Base-by-base conservation (phyloP, 1,140 invertebrate species). In the Tribolium castaneum region DNA sequence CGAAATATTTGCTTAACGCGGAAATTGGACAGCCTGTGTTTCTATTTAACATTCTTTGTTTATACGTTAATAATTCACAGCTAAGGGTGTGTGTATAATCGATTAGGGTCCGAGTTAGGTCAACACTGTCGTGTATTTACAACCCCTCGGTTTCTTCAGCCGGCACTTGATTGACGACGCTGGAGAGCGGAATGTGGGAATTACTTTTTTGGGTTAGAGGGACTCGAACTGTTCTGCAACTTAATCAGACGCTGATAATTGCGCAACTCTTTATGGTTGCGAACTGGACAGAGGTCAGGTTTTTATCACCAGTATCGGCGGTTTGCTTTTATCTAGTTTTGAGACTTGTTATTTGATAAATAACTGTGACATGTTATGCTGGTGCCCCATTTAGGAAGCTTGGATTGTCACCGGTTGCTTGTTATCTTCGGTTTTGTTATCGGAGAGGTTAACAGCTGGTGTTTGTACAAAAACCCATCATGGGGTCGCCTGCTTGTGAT, bases 21-120 rank as follows among this genome's bases (percentile, higher is more conserved):
- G 59, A 35, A 66, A 66, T 66, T 66, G 59, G 59, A 35, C 59
- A 66, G 59, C 10, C 59, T 35, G 25, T 66, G 59, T 66, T 66
- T 66, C 19, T 66, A 35, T 66, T 66, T 66, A 66, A 66, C 59
- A 66, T 66, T 66, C 59, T 66, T 66, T 66, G 59, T 66, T 66
- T 66, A 66, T 66, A 34, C 59, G 59, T 66, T 66, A 34, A 66
- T 66, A 66, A 66, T 66, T 66, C 59, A 66, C 45, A 34, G 59
- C 14, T 66, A 66, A 66, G 59, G 59, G 59, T 66, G 59, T 66
- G 59, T 66, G 59, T 66, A 39, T 66, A 66, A 66, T 66, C 59
- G 59, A 66, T 66, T 66, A 66, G 59, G 59, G 59, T 66, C 59
- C 59, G 59, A 66, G 59, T 66, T 66, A 35, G 59, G 59, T 66